A percentile compares a stretch with the other conserved stretches of the same genome.
Conservation (phyloP, 1,140 invertebrate species). For the Macrosteles quadrilineatus region DNA sequence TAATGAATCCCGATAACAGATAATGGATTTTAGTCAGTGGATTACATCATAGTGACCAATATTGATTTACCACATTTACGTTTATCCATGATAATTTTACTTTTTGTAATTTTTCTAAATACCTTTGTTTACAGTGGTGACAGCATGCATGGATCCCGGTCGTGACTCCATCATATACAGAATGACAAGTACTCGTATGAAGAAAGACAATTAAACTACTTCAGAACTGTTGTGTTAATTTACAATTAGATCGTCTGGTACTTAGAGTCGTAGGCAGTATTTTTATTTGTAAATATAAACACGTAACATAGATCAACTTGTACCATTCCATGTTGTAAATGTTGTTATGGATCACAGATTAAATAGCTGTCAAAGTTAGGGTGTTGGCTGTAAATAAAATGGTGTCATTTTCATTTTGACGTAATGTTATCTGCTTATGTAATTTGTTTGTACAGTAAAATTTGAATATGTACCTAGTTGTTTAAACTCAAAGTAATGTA, state of each 20-base stretch:
- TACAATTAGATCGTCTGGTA: not conserved
- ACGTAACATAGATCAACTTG: not conserved
- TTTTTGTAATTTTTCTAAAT: not conserved
- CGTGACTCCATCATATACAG: conserved; percentile 97
- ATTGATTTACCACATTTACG: too few species aligned
- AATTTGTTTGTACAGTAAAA: too few species aligned
- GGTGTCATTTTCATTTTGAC: too few species aligned
- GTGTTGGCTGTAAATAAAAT: conserved; percentile 22
- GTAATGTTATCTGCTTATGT: too few species aligned
- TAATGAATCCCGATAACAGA: too few species aligned
- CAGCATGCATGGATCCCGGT: conserved; percentile 94
- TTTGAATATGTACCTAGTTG: too few species aligned
- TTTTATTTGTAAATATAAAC: conserved; percentile 15
- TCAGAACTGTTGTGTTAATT: not conserved
- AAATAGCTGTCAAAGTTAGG: not conserved
- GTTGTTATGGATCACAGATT: not conserved
- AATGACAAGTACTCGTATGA: conserved; percentile 95
- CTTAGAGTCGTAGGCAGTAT: not conserved
- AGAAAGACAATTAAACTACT: conserved; percentile 87
- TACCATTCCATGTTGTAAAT: conserved; percentile 24
- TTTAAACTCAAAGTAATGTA: too few species aligned
- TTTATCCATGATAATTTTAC: too few species aligned
- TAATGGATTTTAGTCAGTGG: too few species aligned
- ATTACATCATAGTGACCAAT: too few species aligned
- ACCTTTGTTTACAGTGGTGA: conserved; percentile 64